phyloP scores from a whole-genome alignment of 2,113 vertebrate genomes.

The Oryzias woworae region DNA sequence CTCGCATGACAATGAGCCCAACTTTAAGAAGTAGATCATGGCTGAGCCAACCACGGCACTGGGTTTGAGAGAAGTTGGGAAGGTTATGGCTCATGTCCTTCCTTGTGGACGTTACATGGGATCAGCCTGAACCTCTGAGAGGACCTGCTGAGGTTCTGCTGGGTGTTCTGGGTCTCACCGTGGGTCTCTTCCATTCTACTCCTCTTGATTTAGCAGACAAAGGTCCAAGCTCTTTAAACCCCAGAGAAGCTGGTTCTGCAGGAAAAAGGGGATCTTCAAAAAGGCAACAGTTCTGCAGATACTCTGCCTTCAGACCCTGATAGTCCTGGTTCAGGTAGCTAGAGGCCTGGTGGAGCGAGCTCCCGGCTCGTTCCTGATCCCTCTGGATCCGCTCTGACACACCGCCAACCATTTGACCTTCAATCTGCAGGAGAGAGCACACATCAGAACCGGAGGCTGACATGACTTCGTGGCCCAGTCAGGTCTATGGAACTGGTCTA shows the following conservation, averaged over 20 bases:
- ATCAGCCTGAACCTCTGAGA: no score
- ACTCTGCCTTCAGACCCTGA: constrained; percentile 72
- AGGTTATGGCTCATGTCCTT: no score
- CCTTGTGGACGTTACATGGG: no score
- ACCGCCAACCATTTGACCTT: constrained; percentile 44
- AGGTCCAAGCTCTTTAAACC: constrained; percentile 83
- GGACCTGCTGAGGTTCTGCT: no score
- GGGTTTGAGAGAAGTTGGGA: no score
- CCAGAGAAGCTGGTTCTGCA: constrained; percentile 79
- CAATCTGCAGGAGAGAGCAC: not conserved
- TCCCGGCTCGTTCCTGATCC: constrained; percentile 74
- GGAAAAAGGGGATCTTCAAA: constrained; percentile 86
- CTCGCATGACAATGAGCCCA: not conserved
- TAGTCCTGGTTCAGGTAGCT: constrained; percentile 86
- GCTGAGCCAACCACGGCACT: not conserved
- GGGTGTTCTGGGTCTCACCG: constrained; percentile 58
- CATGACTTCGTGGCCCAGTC: no score
- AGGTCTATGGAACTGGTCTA: no score
- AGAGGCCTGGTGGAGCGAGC: constrained; percentile 64
- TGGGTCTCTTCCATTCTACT: constrained; percentile 84
- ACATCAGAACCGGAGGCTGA: no score
- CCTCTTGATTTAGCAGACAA: constrained; percentile 80
- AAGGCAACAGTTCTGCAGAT: constrained; percentile 70
- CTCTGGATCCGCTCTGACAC: constrained; percentile 56
- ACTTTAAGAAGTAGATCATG: not conserved